A percentile compares a stretch with the other conserved stretches of the same genome.
phyloP scores from a whole-genome alignment of 1,140 invertebrate species.

The Saxidomus purpurata region DNA sequence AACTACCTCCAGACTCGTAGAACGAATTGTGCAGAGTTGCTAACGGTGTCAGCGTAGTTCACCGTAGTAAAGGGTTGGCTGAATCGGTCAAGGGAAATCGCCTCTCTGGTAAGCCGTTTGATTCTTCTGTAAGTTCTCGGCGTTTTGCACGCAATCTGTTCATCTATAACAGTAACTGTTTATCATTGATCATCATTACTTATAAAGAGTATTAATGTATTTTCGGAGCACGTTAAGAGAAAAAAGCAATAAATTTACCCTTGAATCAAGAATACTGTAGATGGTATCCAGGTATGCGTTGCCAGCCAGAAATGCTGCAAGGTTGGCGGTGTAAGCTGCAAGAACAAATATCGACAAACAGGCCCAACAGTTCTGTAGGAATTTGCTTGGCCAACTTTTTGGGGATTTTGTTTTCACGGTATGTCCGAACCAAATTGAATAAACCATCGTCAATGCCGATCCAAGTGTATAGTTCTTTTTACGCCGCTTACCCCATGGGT shows the following conservation, averaged over 20 bases:
- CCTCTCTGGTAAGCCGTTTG: no score
- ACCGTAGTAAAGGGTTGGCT: no score
- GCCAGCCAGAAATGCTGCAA: slow-evolving; percentile 96
- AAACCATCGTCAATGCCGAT: slow-evolving; percentile 96
- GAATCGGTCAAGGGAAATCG: no score
- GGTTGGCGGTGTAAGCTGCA: slow-evolving; percentile 97
- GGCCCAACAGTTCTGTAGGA: slow-evolving; percentile 94
- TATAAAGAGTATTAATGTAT: no score
- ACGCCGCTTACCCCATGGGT: slow-evolving; percentile 96
- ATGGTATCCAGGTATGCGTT: slow-evolving; percentile 75
- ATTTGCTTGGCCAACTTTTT: slow-evolving; percentile 97
- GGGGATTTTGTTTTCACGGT: slow-evolving; percentile 89
- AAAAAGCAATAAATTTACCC: slow-evolving; percentile 72
- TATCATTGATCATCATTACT: no score
- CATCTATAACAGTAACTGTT: no score
- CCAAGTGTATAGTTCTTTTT: slow-evolving; percentile 94
- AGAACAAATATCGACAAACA: slow-evolving; percentile 97
- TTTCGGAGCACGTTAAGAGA: no score
- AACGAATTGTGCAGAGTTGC: no score
- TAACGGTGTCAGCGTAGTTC: no score
- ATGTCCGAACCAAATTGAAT: slow-evolving; percentile 76
- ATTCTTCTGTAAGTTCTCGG: no score
- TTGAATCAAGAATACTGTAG: slow-evolving; percentile 77
- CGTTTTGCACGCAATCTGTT: no score
- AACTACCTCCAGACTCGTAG: no score